Evolutionary conservation across 2,888 invertebrate genomes (phyloP), one percentile per base, ranked within the genome.

Genomic region (Exephanes ischioxanthus): DNA sequence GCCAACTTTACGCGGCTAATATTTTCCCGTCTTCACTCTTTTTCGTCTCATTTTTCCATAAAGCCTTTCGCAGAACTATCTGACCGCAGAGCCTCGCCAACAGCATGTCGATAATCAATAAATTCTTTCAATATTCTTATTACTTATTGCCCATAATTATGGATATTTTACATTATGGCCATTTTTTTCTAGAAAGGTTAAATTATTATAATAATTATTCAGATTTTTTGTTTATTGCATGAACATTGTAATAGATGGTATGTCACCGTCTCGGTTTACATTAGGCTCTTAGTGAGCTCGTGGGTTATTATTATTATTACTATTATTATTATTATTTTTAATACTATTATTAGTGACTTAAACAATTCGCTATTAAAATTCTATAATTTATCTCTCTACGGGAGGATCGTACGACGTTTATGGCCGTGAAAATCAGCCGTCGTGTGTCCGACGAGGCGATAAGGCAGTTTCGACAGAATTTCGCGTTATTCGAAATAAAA

Each of bases 1-100:
- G 80, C 80, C 78, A 70, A 77, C 77, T 77, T 70, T 41, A 41
- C 76, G 67, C 67, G 58, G 41, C 77, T 72, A 73, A 82, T 84
- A 48, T 68, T 83, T 80, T 63, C 19, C 33, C 66, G 51, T 71
- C 45, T 67, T 66, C 33, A 55, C 71, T 51, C 41, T 16, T 73
- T 9, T 63, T 75, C 61, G 19, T 68, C 71, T 51, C 37, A 48
- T 68, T 63, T 83, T 67, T 67, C 4, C 19, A 45, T 9, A 5
- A 48, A 26, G 63, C 33, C 51, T 58, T 72, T 66, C 72, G 63
- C 63, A 3, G 53, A 72, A 55, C 4, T 30, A 61, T 33, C 26
- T 3, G 33, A 71, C 71, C 71, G 66, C 51, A 61, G 37, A 61
- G 33, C 37, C 14, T 37, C 19, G 5, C 22, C 19, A 14, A 66